Conservation (phyloP, 1,140 invertebrate species). For the Apocrypta bakeri region DNA sequence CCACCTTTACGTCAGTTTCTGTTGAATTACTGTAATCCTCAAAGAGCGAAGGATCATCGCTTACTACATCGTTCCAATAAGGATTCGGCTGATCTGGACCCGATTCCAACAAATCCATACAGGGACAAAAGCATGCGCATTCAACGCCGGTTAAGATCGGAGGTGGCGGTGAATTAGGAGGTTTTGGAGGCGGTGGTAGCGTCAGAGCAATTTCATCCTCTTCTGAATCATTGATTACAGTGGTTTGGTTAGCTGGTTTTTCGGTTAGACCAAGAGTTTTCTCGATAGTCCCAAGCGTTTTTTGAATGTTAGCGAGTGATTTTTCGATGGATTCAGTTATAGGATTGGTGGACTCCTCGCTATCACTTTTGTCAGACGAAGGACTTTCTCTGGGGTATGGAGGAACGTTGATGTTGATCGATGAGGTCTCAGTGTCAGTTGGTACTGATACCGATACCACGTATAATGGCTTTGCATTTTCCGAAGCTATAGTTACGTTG, state of each 20-base stretch:
- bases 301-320: slow-evolving; percentile 20
- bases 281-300: slow-evolving; percentile 53
- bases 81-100: slow-evolving; percentile 65
- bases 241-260: background rate
- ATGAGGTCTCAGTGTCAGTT: slow-evolving; percentile 72
- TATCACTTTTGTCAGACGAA: slow-evolving; percentile 63
- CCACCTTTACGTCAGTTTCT: slow-evolving; percentile 5
- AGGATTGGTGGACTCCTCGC: slow-evolving; percentile 42
- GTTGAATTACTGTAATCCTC: slow-evolving; percentile 37
- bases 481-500: slow-evolving; percentile 84
- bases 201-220: background rate
- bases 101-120: slow-evolving; percentile 66
- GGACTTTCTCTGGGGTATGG: slow-evolving; percentile 18
- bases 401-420: slow-evolving; percentile 30
- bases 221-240: background rate
- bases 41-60: slow-evolving; percentile 14
- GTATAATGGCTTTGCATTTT: slow-evolving; percentile 79
- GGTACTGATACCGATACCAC: slow-evolving; percentile 83
- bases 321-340: slow-evolving; percentile 38
- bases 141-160: slow-evolving; percentile 77
- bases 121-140: slow-evolving; percentile 85
- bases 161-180: slow-evolving; percentile 60
- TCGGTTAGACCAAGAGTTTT: slow-evolving; percentile 58
- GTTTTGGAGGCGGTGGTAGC: slow-evolving; percentile 61
- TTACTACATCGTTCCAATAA: background rate